phyloP scores from a whole-genome alignment of 2,797 vertebrate species.

The Pangasius krempfi region DNA sequence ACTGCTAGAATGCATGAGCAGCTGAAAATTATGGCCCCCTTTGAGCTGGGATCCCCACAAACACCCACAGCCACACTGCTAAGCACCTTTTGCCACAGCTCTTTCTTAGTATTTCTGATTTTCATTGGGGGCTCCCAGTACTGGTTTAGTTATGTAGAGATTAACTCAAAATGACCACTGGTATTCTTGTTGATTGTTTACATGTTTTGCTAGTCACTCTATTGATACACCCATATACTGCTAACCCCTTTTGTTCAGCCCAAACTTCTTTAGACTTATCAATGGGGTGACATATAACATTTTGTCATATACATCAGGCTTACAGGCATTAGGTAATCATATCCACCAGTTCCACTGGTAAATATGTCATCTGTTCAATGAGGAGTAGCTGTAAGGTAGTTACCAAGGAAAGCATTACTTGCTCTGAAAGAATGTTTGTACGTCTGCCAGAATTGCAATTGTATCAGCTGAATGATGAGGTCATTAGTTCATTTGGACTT shows the following conservation, averaged over 20 bases:
- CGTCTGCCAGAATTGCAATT: conserved; percentile 59
- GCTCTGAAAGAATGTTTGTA: conserved; percentile 54
- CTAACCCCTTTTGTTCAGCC: conserved; percentile 26
- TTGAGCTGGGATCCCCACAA: conserved; percentile 66
- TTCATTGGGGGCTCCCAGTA: conserved; percentile 74
- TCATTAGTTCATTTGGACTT: conserved; percentile 65
- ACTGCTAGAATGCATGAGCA: conserved; percentile 76
- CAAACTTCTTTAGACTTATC: conserved; percentile 32
- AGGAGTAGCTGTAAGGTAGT: conserved; percentile 56
- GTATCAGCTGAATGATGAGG: conserved; percentile 65
- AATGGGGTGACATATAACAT: conserved; percentile 15
- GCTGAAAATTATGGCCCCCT: conserved; percentile 84
- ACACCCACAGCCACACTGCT: conserved; percentile 38
- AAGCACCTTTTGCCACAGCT: conserved; percentile 71
- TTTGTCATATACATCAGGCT: not conserved
- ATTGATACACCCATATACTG: not conserved
- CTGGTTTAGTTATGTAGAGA: conserved; percentile 72
- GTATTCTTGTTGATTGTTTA: conserved; percentile 51
- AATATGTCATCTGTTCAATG: conserved; percentile 38
- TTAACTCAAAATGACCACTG: conserved; percentile 67
- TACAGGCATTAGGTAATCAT: conserved; percentile 21
- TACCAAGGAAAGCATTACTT: conserved; percentile 63
- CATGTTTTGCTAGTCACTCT: conserved; percentile 37
- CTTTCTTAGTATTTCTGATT: conserved; percentile 72
- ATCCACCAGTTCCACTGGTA: conserved; percentile 50